Conservation (phyloP, 2,888 invertebrate genomes). For the Pimpla rufipes region DNA sequence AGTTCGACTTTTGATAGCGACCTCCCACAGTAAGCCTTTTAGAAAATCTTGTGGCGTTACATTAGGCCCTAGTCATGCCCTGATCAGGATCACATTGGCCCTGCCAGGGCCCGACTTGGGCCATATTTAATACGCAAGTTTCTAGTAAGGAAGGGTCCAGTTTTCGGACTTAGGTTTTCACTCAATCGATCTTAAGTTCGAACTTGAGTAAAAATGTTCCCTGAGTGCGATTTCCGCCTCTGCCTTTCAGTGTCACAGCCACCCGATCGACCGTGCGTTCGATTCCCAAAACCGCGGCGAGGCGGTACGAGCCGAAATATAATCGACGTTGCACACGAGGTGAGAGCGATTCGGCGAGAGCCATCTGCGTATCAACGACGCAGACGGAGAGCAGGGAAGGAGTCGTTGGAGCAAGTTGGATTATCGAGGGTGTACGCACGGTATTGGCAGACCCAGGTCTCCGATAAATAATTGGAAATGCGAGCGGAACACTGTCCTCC, state of each 20-base stretch:
- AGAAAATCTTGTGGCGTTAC: too few species aligned
- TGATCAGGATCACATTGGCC: too few species aligned
- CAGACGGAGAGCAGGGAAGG: conserved; percentile 47
- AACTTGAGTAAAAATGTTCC: too few species aligned
- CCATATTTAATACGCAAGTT: too few species aligned
- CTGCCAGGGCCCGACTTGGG: too few species aligned
- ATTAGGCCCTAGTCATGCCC: too few species aligned
- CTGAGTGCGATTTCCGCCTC: conserved; percentile 4
- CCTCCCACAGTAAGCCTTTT: too few species aligned
- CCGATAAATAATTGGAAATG: conserved; percentile 85
- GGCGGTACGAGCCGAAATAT: background rate
- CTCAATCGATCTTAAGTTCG: too few species aligned
- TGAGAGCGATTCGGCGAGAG: conserved; percentile 19
- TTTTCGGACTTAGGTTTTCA: too few species aligned
- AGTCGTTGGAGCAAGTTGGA: conserved; percentile 51
- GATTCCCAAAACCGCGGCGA: conserved; percentile 37
- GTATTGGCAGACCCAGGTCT: conserved; percentile 85
- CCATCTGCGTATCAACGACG: background rate
- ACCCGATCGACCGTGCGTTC: conserved; percentile 25
- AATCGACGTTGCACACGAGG: conserved; percentile 20
- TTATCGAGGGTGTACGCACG: conserved; percentile 80
- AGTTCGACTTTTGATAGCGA: too few species aligned
- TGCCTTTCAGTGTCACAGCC: conserved; percentile 38
- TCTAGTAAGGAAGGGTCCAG: too few species aligned
- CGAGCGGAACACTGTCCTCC: conserved; percentile 82